These are phyloP conservation scores for Oreortyx pictus DNA, from an alignment of 2,797 vertebrate species.

Conservation along the genomic window DNA sequence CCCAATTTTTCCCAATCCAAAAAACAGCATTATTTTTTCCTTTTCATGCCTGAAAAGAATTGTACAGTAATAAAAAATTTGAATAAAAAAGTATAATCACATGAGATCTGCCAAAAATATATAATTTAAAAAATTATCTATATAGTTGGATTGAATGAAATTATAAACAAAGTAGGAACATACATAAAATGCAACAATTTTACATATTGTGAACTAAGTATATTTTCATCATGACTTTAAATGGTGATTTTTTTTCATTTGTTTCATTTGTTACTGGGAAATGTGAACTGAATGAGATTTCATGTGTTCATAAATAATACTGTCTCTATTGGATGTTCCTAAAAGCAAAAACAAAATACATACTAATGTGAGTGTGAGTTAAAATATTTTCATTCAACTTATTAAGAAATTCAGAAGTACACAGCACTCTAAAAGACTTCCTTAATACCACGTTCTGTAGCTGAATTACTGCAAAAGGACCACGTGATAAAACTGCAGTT, in stretches of 20 bases:
- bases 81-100: not conserved
- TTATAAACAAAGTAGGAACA: not conserved
- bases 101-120: not conserved
- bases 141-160: not conserved
- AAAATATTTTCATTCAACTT: conserved; percentile 44
- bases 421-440: not conserved
- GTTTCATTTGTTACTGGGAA: not conserved
- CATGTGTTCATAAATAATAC: not conserved
- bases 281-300: not conserved
- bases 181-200: not conserved
- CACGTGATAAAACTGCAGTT: conserved; percentile 56
- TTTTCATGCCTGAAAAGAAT: not conserved
- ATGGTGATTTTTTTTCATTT: not conserved
- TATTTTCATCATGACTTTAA: not conserved
- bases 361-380: not conserved
- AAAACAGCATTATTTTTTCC: not conserved
- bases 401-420: not conserved
- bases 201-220: not conserved
- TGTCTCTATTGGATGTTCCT: not conserved
- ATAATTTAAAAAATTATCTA: not conserved
- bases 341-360: conserved; percentile 4
- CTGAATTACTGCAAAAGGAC: conserved; percentile 16
- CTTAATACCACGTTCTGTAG: conserved; percentile 9
- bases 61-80: not conserved
- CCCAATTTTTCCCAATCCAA: not conserved